Evolutionary conservation across 2,797 vertebrate species (phyloP), one percentile per base, ranked within the genome.

Genomic region (Tamandua tetradactyla): DNA sequence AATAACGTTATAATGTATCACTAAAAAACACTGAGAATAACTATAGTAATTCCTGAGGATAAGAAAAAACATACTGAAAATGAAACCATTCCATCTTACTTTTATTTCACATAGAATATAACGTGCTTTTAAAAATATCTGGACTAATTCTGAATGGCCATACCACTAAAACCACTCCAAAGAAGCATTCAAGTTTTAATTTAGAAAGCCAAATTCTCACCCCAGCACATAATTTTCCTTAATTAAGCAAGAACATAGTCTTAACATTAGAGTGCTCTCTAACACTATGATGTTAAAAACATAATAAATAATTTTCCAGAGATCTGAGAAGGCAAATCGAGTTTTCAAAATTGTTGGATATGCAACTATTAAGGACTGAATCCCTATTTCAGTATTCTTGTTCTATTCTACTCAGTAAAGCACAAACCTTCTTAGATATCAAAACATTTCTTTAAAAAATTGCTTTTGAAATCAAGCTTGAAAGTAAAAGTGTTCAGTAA

Each of bases 31-130:
- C 7, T 9, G 12, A 83, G 14, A 69, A 78, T 66, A 93, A 94
- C 3, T 35, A 76, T 68, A 3, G 23, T 40, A 76, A 89, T 81
- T 49, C 5, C n/a, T 84, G 17, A 89, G 1, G 10, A 82, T 42
- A 88, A 92, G 20, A 6, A 94, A 5, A 57, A 84, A 87, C 93
- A 61, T 37, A 49, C 7, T 42, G 2, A 59, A 92, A 96, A 55
- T n/a, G 13, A 44, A 72, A 83, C 8, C 7, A 81, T 18, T 37
- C 59, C 23, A 80, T 52, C 61, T 80, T 55, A 42, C 44, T 32
- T 72, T 93, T 57, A 71, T 69, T 35, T 91, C 30, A 59, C 7
- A 66, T 13, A 42, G 72, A 85, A 42, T 75, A 82, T 9, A 22
- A 22, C 42, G 47, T 10, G 6, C 62, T 92, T 59, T 76, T 66